phyloP scores from a whole-genome alignment of 2,888 invertebrate species.

The Molorchus minor region DNA sequence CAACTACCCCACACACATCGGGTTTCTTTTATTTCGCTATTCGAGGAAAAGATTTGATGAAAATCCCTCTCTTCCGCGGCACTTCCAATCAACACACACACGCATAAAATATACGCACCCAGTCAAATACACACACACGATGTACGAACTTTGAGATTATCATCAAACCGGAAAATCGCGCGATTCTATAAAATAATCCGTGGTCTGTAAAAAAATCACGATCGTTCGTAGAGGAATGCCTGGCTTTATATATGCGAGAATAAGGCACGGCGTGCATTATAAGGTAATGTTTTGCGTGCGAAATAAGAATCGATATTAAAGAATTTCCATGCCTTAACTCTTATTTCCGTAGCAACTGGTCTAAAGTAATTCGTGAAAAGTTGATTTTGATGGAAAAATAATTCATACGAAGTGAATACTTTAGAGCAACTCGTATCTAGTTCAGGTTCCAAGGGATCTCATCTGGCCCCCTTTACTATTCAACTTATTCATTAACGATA shows the following conservation, averaged over 20 bases:
- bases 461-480: too few species aligned
- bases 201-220: conserved; percentile 23
- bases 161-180: conserved; percentile 36
- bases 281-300: not conserved
- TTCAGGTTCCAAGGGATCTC: too few species aligned
- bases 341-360: too few species aligned
- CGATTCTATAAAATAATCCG: conserved; percentile 24
- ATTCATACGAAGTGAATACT: too few species aligned
- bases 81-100: conserved; percentile 37
- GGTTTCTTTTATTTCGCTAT: conserved; percentile 51
- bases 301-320: not conserved
- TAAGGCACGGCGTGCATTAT: not conserved
- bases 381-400: too few species aligned
- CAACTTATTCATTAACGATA: too few species aligned
- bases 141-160: conserved; percentile 35
- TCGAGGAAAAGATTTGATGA: conserved; percentile 48
- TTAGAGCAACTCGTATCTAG: too few species aligned
- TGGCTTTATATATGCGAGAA: not conserved
- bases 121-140: conserved; percentile 33
- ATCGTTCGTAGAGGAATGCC: not conserved
- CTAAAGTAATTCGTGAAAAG: too few species aligned
- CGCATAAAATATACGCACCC: not conserved
- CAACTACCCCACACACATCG: conserved; percentile 47
- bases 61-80: conserved; percentile 38
- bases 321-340: not conserved